Evolutionary conservation across 2,797 vertebrate genomes (phyloP).

Genomic region (Pelodytes ibericus): DNA sequence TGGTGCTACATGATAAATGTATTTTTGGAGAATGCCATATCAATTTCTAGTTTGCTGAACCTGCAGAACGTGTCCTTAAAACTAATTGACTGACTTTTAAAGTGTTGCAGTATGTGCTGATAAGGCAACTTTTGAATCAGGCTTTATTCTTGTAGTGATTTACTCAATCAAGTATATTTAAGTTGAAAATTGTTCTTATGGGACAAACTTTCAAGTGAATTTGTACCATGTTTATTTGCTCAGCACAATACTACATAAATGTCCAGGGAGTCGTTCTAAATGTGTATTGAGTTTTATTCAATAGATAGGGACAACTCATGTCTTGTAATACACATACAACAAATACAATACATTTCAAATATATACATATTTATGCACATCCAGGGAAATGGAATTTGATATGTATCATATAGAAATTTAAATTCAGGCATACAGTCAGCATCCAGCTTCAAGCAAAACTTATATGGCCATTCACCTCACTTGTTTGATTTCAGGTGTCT

Average conservation of each 20-base stretch:
- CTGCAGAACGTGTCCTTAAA: conserved; percentile 21
- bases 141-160: conserved; percentile 23
- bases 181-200: conserved; percentile 21
- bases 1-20: conserved; percentile 29
- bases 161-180: conserved; percentile 32
- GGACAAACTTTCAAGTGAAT: conserved; percentile 19
- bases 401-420: no score
- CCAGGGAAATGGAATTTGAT: no score
- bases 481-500: no score
- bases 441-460: no score
- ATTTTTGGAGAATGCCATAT: conserved; percentile 32
- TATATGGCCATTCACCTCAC: no score
- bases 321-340: no score
- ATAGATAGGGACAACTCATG: no score
- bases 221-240: background rate
- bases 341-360: no score
- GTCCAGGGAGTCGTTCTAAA: no score
- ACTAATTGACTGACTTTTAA: conserved; percentile 47
- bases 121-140: conserved; percentile 31
- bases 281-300: no score
- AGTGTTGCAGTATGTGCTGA: conserved; percentile 36
- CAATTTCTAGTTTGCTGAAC: conserved; percentile 40
- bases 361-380: no score
- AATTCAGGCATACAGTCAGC: no score
- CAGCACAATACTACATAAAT: background rate